Evolutionary conservation across 2,888 invertebrate species (phyloP).

Genomic region (Cordilura impudica): DNA sequence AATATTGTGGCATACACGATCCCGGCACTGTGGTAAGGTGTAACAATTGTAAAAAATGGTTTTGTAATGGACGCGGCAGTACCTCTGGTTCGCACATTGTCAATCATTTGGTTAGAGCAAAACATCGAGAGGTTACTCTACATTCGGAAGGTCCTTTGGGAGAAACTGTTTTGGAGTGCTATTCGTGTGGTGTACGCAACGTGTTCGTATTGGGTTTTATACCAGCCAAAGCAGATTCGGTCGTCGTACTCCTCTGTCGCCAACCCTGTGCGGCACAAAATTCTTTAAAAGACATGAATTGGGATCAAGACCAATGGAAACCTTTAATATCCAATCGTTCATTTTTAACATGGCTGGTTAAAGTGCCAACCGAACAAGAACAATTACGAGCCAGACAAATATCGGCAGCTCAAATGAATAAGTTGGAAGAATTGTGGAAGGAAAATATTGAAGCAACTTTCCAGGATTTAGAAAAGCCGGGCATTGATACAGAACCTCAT

Average conservation of each 20-base stretch:
- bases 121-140: constrained; percentile 98
- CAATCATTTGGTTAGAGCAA: constrained; percentile 98
- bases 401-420: constrained; percentile 97
- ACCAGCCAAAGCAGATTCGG: constrained; percentile 99
- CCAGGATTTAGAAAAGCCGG: constrained; percentile 98
- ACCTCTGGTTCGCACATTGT: constrained; percentile 99
- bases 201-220: constrained; percentile 99
- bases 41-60: constrained; percentile 99
- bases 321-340: constrained; percentile 97
- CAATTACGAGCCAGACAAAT: constrained; percentile 97
- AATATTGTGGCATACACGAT: constrained; percentile 97
- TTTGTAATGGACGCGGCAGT: constrained; percentile 98
- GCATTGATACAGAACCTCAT: constrained; percentile 98
- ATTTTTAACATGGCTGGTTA: constrained; percentile 97
- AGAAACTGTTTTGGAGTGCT: constrained; percentile 98
- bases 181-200: constrained; percentile 98
- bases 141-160: constrained; percentile 98
- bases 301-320: constrained; percentile 99
- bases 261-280: constrained; percentile 99
- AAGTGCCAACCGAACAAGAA: constrained; percentile 98
- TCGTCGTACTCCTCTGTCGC: constrained; percentile 96
- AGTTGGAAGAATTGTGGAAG: constrained; percentile 99
- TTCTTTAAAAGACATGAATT: constrained; percentile 98
- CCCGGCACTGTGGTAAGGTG: constrained; percentile 98
- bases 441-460: constrained; percentile 98